Percentiles rank a stretch among this genome's conserved stretches.
phyloP scores from a whole-genome alignment of 2,113 vertebrate genomes.

The Brachypodius melanocephalos region DNA sequence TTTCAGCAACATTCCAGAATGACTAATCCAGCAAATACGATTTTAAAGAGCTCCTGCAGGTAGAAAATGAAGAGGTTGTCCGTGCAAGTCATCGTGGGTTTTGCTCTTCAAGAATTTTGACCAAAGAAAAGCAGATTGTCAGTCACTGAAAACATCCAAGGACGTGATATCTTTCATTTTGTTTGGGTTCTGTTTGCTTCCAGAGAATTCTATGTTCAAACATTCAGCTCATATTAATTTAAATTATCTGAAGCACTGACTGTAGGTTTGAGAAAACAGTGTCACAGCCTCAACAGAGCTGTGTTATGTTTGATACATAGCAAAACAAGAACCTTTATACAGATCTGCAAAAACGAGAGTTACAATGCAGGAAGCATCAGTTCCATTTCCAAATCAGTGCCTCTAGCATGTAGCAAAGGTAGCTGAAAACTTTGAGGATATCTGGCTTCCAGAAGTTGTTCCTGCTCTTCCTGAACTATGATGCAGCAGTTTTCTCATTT shows the following conservation, averaged over 20 bases:
- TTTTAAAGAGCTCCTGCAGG: not conserved
- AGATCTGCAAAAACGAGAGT: not conserved
- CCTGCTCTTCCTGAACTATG: not conserved
- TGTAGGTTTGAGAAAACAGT: not conserved
- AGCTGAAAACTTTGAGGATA: not conserved
- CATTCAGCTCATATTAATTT: not conserved
- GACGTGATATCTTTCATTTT: not conserved
- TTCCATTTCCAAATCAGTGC: not conserved
- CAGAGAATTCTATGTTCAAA: not conserved
- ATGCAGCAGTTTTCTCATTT: not conserved
- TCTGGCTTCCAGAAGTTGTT: not conserved
- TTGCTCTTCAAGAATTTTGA: not conserved
- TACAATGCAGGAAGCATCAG: not conserved
- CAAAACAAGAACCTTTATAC: not conserved
- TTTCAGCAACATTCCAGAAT: not conserved
- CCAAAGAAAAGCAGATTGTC: not conserved
- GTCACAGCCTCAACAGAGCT: not conserved
- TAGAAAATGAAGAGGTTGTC: not conserved
- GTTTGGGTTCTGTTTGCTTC: not conserved
- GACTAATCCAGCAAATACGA: not conserved
- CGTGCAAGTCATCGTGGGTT: not conserved
- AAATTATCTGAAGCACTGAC: not conserved
- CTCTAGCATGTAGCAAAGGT: not conserved
- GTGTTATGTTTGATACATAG: not conserved
- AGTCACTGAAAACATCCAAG: not conserved